These are phyloP conservation scores for Thereuonema tuberculata DNA, from an alignment of 1,140 invertebrate genomes.

Conservation along the genomic window DNA sequence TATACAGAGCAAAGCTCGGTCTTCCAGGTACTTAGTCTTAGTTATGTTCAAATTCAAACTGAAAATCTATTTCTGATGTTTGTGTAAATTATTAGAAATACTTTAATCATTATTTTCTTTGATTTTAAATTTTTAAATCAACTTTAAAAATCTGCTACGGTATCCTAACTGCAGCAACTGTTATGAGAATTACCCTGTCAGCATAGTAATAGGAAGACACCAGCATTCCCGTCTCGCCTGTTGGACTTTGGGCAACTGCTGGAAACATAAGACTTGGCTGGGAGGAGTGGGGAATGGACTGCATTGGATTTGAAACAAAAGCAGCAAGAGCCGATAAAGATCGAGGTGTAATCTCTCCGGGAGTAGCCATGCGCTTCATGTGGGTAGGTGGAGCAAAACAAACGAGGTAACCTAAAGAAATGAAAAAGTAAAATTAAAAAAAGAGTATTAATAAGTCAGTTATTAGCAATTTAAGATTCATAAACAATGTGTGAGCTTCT, in stretches of 20 bases:
- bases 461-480: too few species aligned
- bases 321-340: slow-evolving; percentile 59
- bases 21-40: too few species aligned
- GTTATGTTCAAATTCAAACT: too few species aligned
- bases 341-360: slow-evolving; percentile 50
- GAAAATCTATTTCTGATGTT: too few species aligned
- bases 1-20: too few species aligned
- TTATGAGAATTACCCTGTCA: slow-evolving; percentile 52
- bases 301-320: slow-evolving; percentile 36
- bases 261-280: slow-evolving; percentile 23
- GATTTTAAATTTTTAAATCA: too few species aligned
- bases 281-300: slow-evolving; percentile 25
- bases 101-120: too few species aligned
- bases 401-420: slow-evolving; percentile 47
- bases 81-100: too few species aligned
- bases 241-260: slow-evolving; percentile 25
- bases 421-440: neutral
- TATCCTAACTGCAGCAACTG: too few species aligned
- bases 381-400: slow-evolving; percentile 70
- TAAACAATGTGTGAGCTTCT: too few species aligned
- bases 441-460: neutral
- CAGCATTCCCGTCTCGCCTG: slow-evolving; percentile 25
- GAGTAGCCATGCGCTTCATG: slow-evolving; percentile 47
- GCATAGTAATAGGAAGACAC: slow-evolving; percentile 56
- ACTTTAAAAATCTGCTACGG: too few species aligned